A percentile compares a stretch with the other conserved stretches of the same genome.
Conservation (phyloP, 2,888 invertebrate species). For the Apoda limacodes region DNA sequence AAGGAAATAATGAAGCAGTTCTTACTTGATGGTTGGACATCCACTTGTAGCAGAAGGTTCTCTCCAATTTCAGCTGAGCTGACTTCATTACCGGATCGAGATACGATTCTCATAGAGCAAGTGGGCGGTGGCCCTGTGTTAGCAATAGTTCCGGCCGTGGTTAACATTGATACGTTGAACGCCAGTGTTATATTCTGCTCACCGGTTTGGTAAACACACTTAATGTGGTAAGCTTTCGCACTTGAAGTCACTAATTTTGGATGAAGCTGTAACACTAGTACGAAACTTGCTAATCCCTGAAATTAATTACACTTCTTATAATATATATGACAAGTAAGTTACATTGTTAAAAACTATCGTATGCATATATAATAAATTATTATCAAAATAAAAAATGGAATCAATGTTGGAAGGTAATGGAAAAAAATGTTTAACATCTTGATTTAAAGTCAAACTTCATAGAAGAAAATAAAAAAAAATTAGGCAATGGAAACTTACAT, state of each 20-base stretch:
- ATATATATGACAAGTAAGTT: no score
- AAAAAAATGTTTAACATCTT: no score
- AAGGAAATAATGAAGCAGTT: not conserved
- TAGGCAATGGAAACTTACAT: conserved; percentile 77
- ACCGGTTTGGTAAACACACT: conserved; percentile 94
- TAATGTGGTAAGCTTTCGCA: conserved; percentile 96
- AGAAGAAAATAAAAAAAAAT: no score
- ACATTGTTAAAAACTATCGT: no score
- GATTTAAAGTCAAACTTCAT: no score
- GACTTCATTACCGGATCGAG: conserved; percentile 87
- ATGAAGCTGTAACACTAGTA: conserved; percentile 96
- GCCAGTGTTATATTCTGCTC: conserved; percentile 93
- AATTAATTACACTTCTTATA: no score
- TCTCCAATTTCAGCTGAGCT: conserved; percentile 94
- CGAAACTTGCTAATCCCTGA: conserved; percentile 91
- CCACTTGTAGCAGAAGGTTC: conserved; percentile 86
- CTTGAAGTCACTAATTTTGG: conserved; percentile 94
- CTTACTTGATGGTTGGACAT: conserved; percentile 82
- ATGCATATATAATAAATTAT: no score
- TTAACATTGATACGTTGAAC: conserved; percentile 95
- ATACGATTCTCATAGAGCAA: conserved; percentile 92
- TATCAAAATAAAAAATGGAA: no score
- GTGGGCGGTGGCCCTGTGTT: conserved; percentile 95
- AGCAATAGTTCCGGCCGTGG: conserved; percentile 94
- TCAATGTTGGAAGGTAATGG: no score